Base-by-base conservation (phyloP, 2,113 vertebrate genomes). In the Marmota flaviventris region DNA sequence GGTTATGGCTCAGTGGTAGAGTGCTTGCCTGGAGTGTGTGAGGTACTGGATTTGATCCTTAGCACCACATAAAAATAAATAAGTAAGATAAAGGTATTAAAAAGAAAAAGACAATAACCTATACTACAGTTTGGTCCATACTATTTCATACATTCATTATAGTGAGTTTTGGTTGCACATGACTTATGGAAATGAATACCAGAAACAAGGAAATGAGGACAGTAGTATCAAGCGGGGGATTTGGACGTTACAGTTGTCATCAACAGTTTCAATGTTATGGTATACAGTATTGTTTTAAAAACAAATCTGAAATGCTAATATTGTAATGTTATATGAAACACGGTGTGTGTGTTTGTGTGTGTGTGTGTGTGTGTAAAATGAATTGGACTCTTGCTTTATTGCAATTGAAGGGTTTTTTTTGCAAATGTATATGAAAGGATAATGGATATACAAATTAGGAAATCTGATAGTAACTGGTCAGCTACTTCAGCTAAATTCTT, bases 401-500 rank as follows among this genome's bases (percentile, higher is more conserved):
- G 77, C 10, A 29, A 42, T 90, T 89, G 65, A 65, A 75, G 18
- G 8, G 79, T 85, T 76, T 45, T 88, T 45, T 89, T 95, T 88
- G 73, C 77, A 96, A 34, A 39, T 81, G 4, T 88, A 73, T 20
- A 18, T 95, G 18, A 86, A 42, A 29, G 67, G 39, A 76, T 93
- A 16, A 69, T 81, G 29, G 29, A 69, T 85, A 67, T 85, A 65
- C 37, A 78, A 39, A 75, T 79, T 89, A 92, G 56, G 70, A 84
- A 32, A n/a, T 91, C 56, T 22, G 56, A 11, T 87, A 91, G 72
- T 73, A 76, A 29, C n/a, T 53, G 48, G 45, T 75, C 67, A 89
- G 16, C 39, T 85, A 89, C 75, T 69, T 79, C 27, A 76, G 48
- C 39, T 70, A 51, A 93, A 95, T 83, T 95, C 58, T 83, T 81